Conservation (phyloP, 2,797 vertebrate genomes). For the Carcharodon carcharias region DNA sequence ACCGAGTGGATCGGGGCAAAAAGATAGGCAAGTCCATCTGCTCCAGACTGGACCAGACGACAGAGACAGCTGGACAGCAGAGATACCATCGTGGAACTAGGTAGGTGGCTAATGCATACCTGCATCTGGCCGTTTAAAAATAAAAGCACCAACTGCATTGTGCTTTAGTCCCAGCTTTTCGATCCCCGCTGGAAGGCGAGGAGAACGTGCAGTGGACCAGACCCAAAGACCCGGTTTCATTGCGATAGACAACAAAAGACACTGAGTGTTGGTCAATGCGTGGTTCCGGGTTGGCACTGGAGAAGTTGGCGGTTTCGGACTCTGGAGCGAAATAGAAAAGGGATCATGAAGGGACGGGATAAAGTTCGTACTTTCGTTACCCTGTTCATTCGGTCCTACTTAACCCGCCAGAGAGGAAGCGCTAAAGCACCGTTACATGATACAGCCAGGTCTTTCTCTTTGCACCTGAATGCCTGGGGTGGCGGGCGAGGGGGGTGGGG, state of each 20-base stretch:
- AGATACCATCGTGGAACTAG: background rate
- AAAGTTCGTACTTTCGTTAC: background rate
- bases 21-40: background rate
- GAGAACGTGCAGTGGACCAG: background rate
- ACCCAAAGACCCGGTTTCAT: background rate
- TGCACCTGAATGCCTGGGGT: background rate
- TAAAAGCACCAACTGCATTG: background rate
- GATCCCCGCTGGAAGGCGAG: background rate
- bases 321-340: background rate
- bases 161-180: background rate
- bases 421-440: too few relatives aligned
- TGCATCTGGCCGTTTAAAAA: constrained; percentile 34
- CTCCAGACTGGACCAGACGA: background rate
- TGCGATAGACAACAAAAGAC: background rate
- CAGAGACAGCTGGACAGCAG: background rate
- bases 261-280: background rate
- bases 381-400: background rate
- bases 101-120: constrained; percentile 38
- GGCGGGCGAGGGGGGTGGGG: too few relatives aligned
- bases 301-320: background rate
- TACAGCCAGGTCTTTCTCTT: background rate
- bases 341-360: background rate
- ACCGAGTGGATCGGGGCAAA: constrained; percentile 37
- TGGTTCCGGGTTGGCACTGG: background rate
- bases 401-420: background rate